phyloP scores from a whole-genome alignment of 2,797 vertebrate genomes.

The Enoplosus armatus region DNA sequence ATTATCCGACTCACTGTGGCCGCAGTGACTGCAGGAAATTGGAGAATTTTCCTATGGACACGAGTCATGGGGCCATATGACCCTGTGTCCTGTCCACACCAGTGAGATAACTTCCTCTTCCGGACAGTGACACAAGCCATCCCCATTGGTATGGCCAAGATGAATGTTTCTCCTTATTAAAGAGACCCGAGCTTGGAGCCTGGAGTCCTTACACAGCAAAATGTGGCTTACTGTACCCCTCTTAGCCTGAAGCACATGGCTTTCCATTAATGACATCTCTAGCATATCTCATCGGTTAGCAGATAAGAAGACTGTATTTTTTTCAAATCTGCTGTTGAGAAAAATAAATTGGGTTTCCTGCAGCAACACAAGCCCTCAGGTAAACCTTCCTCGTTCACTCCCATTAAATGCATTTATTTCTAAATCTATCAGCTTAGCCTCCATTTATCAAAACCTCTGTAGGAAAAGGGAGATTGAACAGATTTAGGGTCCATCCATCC shows the following conservation, averaged over 20 bases:
- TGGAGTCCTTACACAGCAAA: constrained; percentile 47
- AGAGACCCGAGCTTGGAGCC: constrained; percentile 33
- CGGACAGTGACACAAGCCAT: constrained; percentile 51
- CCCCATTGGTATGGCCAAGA: constrained; percentile 28
- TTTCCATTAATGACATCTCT: constrained; percentile 45
- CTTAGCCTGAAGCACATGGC: constrained; percentile 34
- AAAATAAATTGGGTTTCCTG: constrained; percentile 39
- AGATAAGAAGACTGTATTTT: constrained; percentile 26
- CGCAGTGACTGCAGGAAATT: constrained; percentile 79
- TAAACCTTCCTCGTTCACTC: neutral
- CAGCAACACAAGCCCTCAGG: constrained; percentile 24
- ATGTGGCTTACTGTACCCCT: constrained; percentile 33
- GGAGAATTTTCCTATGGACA: constrained; percentile 71
- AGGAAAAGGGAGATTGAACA: constrained; percentile 28
- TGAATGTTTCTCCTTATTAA: constrained; percentile 44
- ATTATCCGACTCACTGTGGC: constrained; percentile 64
- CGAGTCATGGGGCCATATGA: constrained; percentile 62
- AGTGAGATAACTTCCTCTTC: constrained; percentile 62
- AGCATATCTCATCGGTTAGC: constrained; percentile 32
- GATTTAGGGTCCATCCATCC: constrained; percentile 38
- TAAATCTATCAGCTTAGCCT: constrained; percentile 33
- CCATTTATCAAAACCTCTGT: constrained; percentile 24
- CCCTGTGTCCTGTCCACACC: constrained; percentile 60
- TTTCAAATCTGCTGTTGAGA: constrained; percentile 14
- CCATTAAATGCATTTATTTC: constrained; percentile 31